These are phyloP conservation scores for Rhinatrema bivittatum DNA, from an alignment of 2,797 vertebrate genomes.

Conservation along the genomic window DNA sequence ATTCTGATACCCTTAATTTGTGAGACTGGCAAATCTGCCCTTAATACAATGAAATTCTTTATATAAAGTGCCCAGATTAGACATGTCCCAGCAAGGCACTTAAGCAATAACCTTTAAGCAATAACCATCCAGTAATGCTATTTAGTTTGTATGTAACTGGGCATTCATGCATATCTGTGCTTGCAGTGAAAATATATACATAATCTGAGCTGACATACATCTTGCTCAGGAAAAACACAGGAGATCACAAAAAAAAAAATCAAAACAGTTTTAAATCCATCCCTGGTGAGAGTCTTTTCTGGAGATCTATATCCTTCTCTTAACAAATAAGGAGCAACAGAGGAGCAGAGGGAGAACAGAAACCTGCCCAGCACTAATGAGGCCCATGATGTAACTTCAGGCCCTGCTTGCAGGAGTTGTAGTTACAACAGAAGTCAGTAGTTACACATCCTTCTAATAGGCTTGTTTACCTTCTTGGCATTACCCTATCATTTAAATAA, in stretches of 20 bases:
- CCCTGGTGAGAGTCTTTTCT: background rate
- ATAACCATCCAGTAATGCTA: too few species aligned
- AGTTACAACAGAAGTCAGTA: background rate
- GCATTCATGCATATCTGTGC: too few species aligned
- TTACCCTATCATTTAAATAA: too few species aligned
- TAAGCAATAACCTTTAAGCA: too few species aligned
- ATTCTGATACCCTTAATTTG: too few species aligned
- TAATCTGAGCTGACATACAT: too few species aligned
- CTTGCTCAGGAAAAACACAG: background rate
- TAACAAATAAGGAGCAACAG: slow-evolving; percentile 6
- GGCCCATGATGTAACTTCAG: slow-evolving; percentile 25
- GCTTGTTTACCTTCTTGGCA: background rate
- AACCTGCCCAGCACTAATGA: background rate
- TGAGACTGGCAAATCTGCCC: too few species aligned
- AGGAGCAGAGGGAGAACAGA: background rate
- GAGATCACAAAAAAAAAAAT: background rate
- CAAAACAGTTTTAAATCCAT: background rate
- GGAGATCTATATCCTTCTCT: slow-evolving; percentile 3
- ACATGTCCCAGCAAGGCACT: too few species aligned
- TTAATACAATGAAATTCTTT: too few species aligned
- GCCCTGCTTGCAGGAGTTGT: slow-evolving; percentile 10
- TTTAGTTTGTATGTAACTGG: too few species aligned
- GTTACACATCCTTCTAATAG: background rate
- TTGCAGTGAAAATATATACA: too few species aligned
- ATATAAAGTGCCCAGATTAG: too few species aligned